Percentiles rank a stretch among this genome's conserved stretches.
These are phyloP conservation scores for Danio aesculapii DNA, from an alignment of 2,797 vertebrate genomes.

Conservation along the genomic window DNA sequence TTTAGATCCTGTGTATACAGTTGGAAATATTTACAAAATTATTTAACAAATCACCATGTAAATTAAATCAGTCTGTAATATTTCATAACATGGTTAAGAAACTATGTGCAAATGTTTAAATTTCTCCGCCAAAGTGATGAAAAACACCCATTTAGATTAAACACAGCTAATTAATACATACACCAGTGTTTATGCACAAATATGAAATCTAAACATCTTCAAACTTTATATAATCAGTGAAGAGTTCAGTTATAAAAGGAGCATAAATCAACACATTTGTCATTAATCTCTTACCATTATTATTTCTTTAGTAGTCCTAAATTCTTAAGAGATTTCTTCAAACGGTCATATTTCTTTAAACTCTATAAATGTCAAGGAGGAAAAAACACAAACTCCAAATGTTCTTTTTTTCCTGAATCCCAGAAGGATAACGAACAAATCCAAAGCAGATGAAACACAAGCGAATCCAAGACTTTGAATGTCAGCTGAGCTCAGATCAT, in stretches of 20 bases:
- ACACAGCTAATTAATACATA: not conserved
- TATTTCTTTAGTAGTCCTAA: constrained; percentile 5
- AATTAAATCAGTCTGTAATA: constrained; percentile 21
- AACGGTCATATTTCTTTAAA: not conserved
- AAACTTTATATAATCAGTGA: constrained; percentile 1
- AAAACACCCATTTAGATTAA: not conserved
- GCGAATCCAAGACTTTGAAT: not conserved
- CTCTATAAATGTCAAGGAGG: not conserved
- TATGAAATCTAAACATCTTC: not conserved
- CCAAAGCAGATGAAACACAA: constrained; percentile 19
- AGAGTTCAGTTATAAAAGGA: not conserved
- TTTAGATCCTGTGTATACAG: not conserved
- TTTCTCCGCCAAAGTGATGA: not conserved
- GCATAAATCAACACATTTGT: not conserved
- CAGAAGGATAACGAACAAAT: constrained; percentile 9
- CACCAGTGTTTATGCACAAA: not conserved
- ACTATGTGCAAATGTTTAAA: not conserved
- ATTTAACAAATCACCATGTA: not conserved
- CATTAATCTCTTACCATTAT: not conserved
- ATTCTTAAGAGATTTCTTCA: not conserved
- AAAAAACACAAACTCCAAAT: not conserved
- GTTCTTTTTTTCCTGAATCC: not conserved
- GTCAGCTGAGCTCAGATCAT: constrained; percentile 27
- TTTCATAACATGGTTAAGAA: constrained; percentile 4
- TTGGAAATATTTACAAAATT: constrained; percentile 8